Evolutionary conservation across 2,113 vertebrate species (phyloP).

Genomic region (Corythornis vintsioides): DNA sequence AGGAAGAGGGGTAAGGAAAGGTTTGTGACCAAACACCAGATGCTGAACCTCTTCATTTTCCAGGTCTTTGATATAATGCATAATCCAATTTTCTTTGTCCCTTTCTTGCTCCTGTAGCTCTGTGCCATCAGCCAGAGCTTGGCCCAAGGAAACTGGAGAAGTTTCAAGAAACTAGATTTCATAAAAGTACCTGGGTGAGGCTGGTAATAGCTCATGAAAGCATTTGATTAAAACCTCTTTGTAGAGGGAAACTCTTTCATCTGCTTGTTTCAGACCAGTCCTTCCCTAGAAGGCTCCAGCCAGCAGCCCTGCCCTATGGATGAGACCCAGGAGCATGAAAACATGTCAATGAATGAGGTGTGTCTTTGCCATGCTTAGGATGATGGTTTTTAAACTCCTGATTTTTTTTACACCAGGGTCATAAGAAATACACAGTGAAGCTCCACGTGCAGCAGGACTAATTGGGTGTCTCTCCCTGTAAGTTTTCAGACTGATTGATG

Average conservation of each 20-base stretch:
- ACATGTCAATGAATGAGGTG: background rate
- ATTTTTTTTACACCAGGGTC: background rate
- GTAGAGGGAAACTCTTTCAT: constrained; percentile 7
- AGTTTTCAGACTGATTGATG: background rate
- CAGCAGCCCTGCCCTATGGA: constrained; percentile 40
- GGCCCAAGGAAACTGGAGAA: constrained; percentile 23
- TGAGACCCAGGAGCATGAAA: background rate
- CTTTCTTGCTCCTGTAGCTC: background rate
- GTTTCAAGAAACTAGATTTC: constrained; percentile 14
- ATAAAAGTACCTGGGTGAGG: constrained; percentile 11
- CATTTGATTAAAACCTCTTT: background rate
- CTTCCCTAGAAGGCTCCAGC: constrained; percentile 40
- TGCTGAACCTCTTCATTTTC: background rate
- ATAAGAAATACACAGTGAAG: background rate
- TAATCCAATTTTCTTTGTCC: background rate
- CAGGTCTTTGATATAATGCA: background rate
- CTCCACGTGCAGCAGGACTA: background rate
- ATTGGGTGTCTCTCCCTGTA: background rate
- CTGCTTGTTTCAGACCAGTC: constrained; percentile 27
- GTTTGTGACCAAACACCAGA: rapidly evolving
- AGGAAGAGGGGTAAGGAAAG: background rate
- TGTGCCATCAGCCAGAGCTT: background rate
- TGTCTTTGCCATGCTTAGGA: background rate
- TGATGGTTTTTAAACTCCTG: background rate
- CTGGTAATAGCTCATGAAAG: constrained; percentile 15